Evolutionary conservation across 2,797 vertebrate species (phyloP).

Genomic region (Novumbra hubbsi): DNA sequence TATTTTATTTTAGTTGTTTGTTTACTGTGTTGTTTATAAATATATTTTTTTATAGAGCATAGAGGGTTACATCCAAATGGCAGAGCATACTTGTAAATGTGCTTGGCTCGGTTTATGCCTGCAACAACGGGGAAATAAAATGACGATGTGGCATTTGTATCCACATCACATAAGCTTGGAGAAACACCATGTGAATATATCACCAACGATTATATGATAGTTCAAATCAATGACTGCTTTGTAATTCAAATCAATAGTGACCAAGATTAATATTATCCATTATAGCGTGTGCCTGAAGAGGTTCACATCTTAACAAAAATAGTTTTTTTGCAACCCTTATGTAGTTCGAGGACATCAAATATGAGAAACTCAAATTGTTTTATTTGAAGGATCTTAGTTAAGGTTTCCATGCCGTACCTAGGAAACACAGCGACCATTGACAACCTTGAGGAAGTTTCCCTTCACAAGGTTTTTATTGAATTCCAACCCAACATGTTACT

Average conservation of each 20-base stretch:
- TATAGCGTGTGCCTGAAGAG: slow-evolving; percentile 12
- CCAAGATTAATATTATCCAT: slow-evolving; percentile 7
- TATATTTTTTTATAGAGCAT: not conserved
- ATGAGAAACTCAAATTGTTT: not conserved
- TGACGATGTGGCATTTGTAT: not conserved
- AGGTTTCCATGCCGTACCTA: no score
- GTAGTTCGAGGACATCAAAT: not conserved
- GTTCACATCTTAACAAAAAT: slow-evolving; percentile 18
- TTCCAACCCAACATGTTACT: not conserved
- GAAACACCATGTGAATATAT: no score
- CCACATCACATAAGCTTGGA: not conserved
- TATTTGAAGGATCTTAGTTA: no score
- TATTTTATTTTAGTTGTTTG: slow-evolving; percentile 31
- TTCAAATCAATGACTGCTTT: not conserved
- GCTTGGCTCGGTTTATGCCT: not conserved
- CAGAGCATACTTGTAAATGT: not conserved
- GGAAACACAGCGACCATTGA: not conserved
- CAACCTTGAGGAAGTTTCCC: not conserved
- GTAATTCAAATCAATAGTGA: not conserved
- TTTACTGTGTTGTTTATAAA: not conserved
- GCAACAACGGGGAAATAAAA: not conserved
- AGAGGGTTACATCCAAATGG: not conserved
- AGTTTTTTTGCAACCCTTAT: not conserved
- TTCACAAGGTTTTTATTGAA: not conserved
- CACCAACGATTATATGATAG: not conserved